Evolutionary conservation across 2,888 invertebrate genomes (phyloP).

Genomic region (Heteromurus nitidus): DNA sequence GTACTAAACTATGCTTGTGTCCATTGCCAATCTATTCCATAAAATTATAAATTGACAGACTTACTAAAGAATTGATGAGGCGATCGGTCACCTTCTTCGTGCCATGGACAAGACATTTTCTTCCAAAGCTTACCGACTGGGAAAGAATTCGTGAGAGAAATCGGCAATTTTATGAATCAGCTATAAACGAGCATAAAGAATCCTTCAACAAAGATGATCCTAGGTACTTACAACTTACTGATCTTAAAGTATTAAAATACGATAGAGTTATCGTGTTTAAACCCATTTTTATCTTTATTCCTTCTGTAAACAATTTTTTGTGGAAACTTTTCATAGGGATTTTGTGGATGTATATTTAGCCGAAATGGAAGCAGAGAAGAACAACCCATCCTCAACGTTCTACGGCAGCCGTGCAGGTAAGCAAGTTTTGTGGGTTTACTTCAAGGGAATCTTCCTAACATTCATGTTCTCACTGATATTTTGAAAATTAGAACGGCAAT

Average conservation of each 20-base stretch:
- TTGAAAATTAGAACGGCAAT: conserved; percentile 36
- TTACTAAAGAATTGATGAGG: conserved; percentile 27
- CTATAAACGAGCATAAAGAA: conserved; percentile 24
- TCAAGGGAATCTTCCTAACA: not conserved
- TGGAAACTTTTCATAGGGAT: conserved; percentile 35
- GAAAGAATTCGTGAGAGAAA: not conserved
- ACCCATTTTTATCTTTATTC: no score
- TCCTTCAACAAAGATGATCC: conserved; percentile 13
- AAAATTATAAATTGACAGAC: not conserved
- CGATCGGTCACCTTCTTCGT: conserved; percentile 15
- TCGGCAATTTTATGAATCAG: conserved; percentile 14
- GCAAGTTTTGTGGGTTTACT: not conserved
- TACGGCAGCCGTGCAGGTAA: conserved; percentile 48
- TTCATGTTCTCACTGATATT: not conserved
- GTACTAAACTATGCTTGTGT: not conserved
- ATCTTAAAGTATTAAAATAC: no score
- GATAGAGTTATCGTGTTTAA: no score
- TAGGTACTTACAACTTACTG: conserved; percentile 7
- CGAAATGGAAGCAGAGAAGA: conserved; percentile 43
- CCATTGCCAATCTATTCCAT: not conserved
- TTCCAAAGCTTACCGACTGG: conserved; percentile 1
- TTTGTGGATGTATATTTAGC: conserved; percentile 46
- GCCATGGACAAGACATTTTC: conserved; percentile 39
- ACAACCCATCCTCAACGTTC: conserved; percentile 43
- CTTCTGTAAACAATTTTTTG: no score